Conservation (phyloP, 92 coral and sea anemone genomes). For the Zoanthus gigantus region DNA sequence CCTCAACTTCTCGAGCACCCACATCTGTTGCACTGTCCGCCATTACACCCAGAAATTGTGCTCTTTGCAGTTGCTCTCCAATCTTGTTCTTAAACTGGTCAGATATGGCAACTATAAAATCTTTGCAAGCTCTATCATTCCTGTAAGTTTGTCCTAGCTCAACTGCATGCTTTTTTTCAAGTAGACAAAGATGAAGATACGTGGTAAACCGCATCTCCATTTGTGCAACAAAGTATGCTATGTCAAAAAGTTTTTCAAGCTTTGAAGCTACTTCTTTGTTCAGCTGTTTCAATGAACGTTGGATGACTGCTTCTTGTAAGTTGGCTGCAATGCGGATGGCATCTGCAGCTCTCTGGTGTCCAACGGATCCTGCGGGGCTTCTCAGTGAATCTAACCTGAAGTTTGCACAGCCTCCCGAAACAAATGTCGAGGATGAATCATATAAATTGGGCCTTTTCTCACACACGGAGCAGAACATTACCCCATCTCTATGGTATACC, state of each 20-base stretch:
- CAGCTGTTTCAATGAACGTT: no score
- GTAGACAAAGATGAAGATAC: constrained; percentile 43
- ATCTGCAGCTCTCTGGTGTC: no score
- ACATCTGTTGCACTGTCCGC: constrained; percentile 32
- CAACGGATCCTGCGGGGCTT: no score
- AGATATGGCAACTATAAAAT: constrained; percentile 41
- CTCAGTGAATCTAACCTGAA: constrained; percentile 13
- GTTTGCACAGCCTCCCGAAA: constrained; percentile 25
- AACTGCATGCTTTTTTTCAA: constrained; percentile 55
- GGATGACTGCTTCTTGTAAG: no score
- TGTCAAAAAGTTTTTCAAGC: constrained; percentile 18
- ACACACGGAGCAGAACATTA: no score
- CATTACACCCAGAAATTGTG: constrained; percentile 51
- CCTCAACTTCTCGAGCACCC: not conserved
- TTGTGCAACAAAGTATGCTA: not conserved
- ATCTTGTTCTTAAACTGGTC: constrained; percentile 41
- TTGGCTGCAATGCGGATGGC: no score
- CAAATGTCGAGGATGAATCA: constrained; percentile 38
- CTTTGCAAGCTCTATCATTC: constrained; percentile 27
- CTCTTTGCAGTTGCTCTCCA: constrained; percentile 27
- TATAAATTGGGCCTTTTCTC: not conserved
- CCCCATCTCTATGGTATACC: no score
- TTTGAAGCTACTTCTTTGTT: no score
- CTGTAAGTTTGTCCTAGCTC: constrained; percentile 36
- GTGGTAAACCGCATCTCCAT: constrained; percentile 38